Percentiles rank a stretch among this genome's conserved stretches.
Conservation (phyloP, 37 sponge, comb jelly and placozoan genomes). For the Spongilla lacustris region DNA sequence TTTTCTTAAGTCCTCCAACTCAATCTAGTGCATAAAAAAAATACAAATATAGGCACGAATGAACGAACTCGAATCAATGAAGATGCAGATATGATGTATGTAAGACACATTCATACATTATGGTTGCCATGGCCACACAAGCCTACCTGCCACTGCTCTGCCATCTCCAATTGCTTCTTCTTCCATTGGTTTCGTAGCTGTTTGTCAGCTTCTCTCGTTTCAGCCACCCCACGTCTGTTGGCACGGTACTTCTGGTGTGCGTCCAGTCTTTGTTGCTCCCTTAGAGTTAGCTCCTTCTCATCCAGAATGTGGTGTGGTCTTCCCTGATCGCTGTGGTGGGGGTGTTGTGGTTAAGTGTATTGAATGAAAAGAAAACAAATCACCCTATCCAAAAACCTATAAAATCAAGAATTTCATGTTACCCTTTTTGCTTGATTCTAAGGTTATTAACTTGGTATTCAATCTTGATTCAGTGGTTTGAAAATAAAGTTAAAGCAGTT, state of each 20-base stretch:
- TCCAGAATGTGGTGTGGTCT: constrained; percentile 28
- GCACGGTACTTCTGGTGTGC: constrained; percentile 30
- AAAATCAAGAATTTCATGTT: no score
- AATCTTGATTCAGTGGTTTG: no score
- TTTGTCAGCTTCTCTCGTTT: constrained; percentile 53
- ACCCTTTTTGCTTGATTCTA: no score
- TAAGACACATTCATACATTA: no score
- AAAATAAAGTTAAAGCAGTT: no score
- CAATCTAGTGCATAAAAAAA: constrained; percentile 5
- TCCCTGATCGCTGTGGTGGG: background rate
- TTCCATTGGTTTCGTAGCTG: constrained; percentile 52
- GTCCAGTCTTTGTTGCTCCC: constrained; percentile 35
- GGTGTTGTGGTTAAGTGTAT: background rate
- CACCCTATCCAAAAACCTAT: no score
- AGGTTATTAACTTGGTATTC: no score
- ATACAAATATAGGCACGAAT: background rate
- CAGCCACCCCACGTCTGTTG: constrained; percentile 26
- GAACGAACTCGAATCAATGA: background rate
- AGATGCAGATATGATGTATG: background rate
- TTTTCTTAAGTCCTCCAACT: constrained; percentile 35
- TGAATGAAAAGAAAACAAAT: background rate
- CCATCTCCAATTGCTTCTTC: constrained; percentile 41
- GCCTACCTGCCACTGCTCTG: constrained; percentile 68
- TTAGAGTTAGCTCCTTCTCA: constrained; percentile 23
- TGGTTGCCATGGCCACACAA: no score